Percentiles rank a stretch among this genome's conserved stretches.
These are phyloP conservation scores for Hydrophis major DNA, from an alignment of 2,797 vertebrate genomes.

Conservation along the genomic window DNA sequence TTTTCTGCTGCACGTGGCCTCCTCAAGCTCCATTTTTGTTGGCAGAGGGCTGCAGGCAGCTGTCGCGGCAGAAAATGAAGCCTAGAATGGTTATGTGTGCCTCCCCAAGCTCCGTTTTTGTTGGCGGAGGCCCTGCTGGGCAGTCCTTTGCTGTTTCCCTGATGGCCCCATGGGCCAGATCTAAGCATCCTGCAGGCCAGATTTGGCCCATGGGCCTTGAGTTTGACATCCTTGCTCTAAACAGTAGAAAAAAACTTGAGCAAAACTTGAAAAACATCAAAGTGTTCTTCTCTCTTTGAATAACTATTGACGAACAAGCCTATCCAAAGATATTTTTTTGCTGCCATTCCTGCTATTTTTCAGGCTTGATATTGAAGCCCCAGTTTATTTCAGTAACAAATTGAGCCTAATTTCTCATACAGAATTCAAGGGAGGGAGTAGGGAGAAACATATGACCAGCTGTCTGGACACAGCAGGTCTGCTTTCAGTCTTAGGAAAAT, in stretches of 20 bases:
- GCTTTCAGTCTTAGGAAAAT: background rate
- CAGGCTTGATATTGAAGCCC: background rate
- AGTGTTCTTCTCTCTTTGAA: background rate
- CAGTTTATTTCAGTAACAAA: background rate
- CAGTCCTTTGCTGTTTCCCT: too few species aligned
- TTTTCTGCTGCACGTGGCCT: too few species aligned
- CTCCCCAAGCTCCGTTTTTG: too few species aligned
- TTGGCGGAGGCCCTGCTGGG: too few species aligned
- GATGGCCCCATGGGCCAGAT: too few species aligned
- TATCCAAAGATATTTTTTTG: background rate
- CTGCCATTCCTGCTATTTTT: background rate
- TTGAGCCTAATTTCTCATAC: background rate
- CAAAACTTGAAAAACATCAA: background rate
- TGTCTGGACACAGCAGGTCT: background rate
- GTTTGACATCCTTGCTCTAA: background rate
- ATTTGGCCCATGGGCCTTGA: too few species aligned
- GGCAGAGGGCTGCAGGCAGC: too few species aligned
- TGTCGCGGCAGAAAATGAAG: too few species aligned
- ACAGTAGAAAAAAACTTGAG: background rate
- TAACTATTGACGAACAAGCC: background rate
- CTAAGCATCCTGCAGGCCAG: too few species aligned
- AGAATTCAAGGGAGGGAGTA: background rate
- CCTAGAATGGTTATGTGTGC: too few species aligned
- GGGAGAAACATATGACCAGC: background rate
- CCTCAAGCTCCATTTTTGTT: too few species aligned